Conservation (phyloP, 2,797 vertebrate species). For the Hirundo rustica region DNA sequence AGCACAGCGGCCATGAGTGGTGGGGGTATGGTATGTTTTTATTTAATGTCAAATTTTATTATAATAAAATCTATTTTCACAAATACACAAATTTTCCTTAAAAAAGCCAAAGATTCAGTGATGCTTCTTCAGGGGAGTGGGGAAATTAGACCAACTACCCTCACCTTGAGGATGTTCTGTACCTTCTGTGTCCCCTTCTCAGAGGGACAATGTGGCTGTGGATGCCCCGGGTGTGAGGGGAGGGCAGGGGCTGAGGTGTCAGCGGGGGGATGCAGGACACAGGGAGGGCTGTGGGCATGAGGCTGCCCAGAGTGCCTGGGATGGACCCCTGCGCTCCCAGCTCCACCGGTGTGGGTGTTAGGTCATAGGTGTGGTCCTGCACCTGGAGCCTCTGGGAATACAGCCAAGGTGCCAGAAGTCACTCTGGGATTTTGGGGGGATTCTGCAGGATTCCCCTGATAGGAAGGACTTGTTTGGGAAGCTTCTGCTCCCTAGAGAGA, state of each 20-base stretch:
- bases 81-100: slow-evolving; percentile 66
- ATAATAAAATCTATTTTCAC: slow-evolving; percentile 86
- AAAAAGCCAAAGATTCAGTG: not conserved
- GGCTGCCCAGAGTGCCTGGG: not conserved
- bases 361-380: too few relatives aligned
- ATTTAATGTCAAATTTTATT: slow-evolving; percentile 83
- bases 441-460: not conserved
- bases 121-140: not conserved
- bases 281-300: not conserved
- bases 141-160: not conserved
- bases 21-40: slow-evolving; percentile 69
- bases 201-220: not conserved
- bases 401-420: not conserved
- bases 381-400: not conserved
- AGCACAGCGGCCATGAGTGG: slow-evolving; percentile 20
- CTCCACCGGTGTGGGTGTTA: fast-evolving
- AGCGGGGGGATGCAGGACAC: not conserved
- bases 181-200: not conserved
- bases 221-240: not conserved
- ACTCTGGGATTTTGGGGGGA: not conserved
- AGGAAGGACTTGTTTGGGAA: not conserved
- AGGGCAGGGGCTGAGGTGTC: not conserved
- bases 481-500: not conserved
- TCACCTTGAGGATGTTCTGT: not conserved
- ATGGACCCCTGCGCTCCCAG: not conserved